A percentile compares a stretch with the other conserved stretches of the same genome.
phyloP scores from a whole-genome alignment of 2,797 vertebrate genomes.

The Notamacropus eugenii region DNA sequence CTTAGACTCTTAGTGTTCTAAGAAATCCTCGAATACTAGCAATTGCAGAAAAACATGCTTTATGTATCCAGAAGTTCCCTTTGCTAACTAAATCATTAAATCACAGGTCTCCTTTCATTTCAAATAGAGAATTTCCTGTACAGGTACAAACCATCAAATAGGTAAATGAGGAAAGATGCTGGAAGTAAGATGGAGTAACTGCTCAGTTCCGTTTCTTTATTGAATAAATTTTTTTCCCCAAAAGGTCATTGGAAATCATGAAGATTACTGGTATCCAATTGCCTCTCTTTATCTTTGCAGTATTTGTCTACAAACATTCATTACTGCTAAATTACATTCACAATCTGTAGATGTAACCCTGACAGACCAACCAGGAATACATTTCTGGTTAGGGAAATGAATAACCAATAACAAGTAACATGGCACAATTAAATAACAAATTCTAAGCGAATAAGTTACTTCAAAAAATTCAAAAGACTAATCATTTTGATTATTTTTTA shows the following conservation, averaged over 20 bases:
- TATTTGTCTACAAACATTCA: slow-evolving; percentile 75
- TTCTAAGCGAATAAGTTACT: slow-evolving; percentile 81
- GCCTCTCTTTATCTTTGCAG: slow-evolving; percentile 57
- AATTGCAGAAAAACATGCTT: background rate
- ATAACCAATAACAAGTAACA: slow-evolving; percentile 72
- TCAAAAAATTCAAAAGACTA: slow-evolving; percentile 85
- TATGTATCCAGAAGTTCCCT: background rate
- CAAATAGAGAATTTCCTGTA: background rate
- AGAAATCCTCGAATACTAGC: background rate
- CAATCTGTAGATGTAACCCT: slow-evolving; percentile 63
- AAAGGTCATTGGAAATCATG: slow-evolving; percentile 38
- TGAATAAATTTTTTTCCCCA: background rate
- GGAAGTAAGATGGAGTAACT: background rate
- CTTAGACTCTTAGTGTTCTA: background rate
- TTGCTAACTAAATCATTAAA: background rate
- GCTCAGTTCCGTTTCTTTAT: background rate
- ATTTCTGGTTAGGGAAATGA: slow-evolving; percentile 72
- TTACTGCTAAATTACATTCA: slow-evolving; percentile 75
- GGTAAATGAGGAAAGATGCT: background rate
- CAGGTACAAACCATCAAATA: background rate
- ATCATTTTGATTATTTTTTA: slow-evolving; percentile 89
- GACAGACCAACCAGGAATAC: slow-evolving; percentile 76
- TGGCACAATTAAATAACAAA: slow-evolving; percentile 82
- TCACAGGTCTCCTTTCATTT: background rate
- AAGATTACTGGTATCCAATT: slow-evolving; percentile 38